A percentile compares a stretch with the other conserved stretches of the same genome.
phyloP scores from a whole-genome alignment of 2,113 vertebrate genomes.

The Catharus fuscescens region DNA sequence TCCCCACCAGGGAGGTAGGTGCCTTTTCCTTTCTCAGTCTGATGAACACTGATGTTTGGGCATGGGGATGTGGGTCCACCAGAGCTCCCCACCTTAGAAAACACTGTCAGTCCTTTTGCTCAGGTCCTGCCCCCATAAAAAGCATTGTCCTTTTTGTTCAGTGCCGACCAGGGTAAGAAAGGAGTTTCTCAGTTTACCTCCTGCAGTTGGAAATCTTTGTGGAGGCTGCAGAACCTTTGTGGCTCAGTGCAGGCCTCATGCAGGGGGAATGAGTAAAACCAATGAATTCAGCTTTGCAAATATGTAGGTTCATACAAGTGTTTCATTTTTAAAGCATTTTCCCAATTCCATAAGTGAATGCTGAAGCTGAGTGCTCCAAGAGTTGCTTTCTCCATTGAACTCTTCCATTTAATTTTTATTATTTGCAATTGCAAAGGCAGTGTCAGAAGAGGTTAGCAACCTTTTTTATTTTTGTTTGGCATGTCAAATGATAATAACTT shows the following conservation, averaged over 20 bases:
- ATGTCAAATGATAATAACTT: neutral
- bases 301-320: neutral
- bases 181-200: neutral
- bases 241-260: neutral
- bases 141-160: neutral
- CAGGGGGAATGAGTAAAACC: neutral
- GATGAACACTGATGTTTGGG: neutral
- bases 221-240: neutral
- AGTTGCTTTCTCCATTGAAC: neutral
- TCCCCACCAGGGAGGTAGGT: constrained; percentile 95
- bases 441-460: neutral
- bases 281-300: neutral
- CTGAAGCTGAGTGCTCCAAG: neutral
- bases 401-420: neutral
- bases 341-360: neutral
- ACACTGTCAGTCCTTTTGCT: neutral
- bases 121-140: neutral
- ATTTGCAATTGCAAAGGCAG: neutral
- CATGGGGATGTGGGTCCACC: neutral
- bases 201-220: neutral
- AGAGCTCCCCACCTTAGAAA: neutral
- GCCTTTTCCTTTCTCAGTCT: neutral
- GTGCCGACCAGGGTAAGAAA: neutral
- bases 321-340: constrained; percentile 15
- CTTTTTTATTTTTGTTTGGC: neutral